Base-by-base conservation (phyloP, 2,113 vertebrate genomes). In the Thymallus thymallus region DNA sequence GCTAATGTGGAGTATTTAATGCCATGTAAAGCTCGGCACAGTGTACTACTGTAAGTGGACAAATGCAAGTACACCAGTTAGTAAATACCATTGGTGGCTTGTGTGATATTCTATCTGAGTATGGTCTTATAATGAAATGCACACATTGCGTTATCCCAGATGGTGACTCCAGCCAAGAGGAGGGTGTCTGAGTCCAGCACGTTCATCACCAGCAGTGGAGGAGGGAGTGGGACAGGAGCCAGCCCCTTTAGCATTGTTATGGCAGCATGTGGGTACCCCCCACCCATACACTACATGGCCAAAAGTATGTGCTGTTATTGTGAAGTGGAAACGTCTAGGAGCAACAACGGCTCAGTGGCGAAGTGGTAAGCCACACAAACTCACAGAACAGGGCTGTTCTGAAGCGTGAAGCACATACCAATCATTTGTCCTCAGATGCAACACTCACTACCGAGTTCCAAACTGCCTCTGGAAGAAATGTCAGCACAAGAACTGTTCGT, bases 101-200 rank as follows among this genome's bases (percentile, higher is more conserved):
- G 51, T 20, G 51, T 55, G 13, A 20, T 55, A 55, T 55, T 55
- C 13, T 55, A 55, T 10, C 51, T 18, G 51, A 55, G 51, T 20
- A 55, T 18, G 51, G 51, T 55, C 51, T 55, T 55, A 55, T 55
- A 55, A 55, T 20, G 13, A 55, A 18, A 18, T 55, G 13, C 9
- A 41, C 29, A 35, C 26, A 22, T 26, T 30, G 22, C 22, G 30
- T 69, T 62, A 35, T 61, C 75, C 35, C 78, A 98, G 97, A 41
- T 81, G 63, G 83, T 79, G 76, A 90, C 91, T 1, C 90, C 95
- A 72, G 73, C 6, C 69, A 95, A 80, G 87, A 94, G 73, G 75
- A 97, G 94, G 88, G 84, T 95, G 66, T 98, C 96, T 32, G 95
- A 96, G 89, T 94, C 95, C 46, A 93, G 91, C 7, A 84, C 91